Evolutionary conservation across 2,888 invertebrate genomes (phyloP), one percentile per base, ranked within the genome.

Genomic region (Pandemis corylana): DNA sequence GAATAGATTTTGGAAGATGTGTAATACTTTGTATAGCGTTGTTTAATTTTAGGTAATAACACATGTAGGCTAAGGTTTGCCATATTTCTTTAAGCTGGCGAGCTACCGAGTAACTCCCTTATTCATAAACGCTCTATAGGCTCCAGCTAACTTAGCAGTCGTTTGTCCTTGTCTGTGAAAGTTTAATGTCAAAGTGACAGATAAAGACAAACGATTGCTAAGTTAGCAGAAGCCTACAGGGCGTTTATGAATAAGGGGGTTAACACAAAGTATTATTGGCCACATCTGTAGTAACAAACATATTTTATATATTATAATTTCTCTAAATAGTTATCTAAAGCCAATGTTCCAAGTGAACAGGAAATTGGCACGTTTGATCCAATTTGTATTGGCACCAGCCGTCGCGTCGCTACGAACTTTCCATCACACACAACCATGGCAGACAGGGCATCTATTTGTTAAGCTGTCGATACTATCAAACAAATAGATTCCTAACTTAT

Each of bases 361-460:
- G 13, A 61, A 74, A 51, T 74, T 74, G 74, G 74, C 74, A 74
- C 73, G 15, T 64, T 56, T 64, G 56, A 64, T 68, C 68, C 62
- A 64, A 68, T 64, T 59, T 28, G 2, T 59, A 6, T 28, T 13
- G 6, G 20, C 15, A 56, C 56, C 56, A 5, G 20, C 53, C 15
- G 53, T 20, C 56, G 56, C 56, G 56, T 20, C 9, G 20, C 20
- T 56, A 7, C 56, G 20, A 56, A 20, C 13, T 13, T 10, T 12
- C 46, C 46, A n/a, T n/a, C n/a, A 2, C 28, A 4, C 28, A 36
- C 28, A 36, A 44, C 12, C 5, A 46, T 46, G 12, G 12, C 46
- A 10, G 12, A 10, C 12, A 46, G 12, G 12, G 46, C 46, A 5
- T 12, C 12, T 12, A 12, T 12, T 12, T 46, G 1, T 12, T 46